These are phyloP conservation scores for Aricia agestis DNA, from an alignment of 1,140 invertebrate genomes.

Conservation along the genomic window DNA sequence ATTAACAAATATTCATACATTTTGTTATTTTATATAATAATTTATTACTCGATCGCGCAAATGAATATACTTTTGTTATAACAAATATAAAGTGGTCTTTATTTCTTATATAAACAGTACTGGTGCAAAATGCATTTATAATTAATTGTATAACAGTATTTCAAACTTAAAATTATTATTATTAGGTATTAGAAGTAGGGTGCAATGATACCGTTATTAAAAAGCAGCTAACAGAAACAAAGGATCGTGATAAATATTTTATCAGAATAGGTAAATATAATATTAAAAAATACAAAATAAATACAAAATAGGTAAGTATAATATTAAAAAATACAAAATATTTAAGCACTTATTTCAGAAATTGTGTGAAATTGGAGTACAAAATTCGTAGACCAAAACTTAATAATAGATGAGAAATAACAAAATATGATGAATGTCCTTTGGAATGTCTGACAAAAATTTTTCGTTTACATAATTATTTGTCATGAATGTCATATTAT, in stretches of 20 bases:
- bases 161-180: neutral
- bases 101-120: conserved; percentile 11
- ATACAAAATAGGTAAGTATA: too few relatives aligned
- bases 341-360: too few relatives aligned
- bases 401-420: too few relatives aligned
- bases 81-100: neutral
- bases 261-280: too few relatives aligned
- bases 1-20: neutral
- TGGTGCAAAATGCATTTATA: conserved; percentile 3
- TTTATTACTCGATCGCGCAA: conserved; percentile 20
- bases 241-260: too few relatives aligned
- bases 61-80: conserved; percentile 7
- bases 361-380: too few relatives aligned
- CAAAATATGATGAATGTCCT: too few relatives aligned
- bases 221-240: neutral
- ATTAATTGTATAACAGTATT: neutral
- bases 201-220: neutral
- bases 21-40: neutral
- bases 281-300: too few relatives aligned
- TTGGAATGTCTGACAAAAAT: neutral
- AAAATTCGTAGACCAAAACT: too few relatives aligned
- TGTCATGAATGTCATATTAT: too few relatives aligned
- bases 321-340: too few relatives aligned
- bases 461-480: too few relatives aligned
- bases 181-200: neutral